A percentile compares a stretch with the other conserved stretches of the same genome.
These are phyloP conservation scores for Diuraphis noxia DNA, from an alignment of 1,140 invertebrate species.

Conservation along the genomic window DNA sequence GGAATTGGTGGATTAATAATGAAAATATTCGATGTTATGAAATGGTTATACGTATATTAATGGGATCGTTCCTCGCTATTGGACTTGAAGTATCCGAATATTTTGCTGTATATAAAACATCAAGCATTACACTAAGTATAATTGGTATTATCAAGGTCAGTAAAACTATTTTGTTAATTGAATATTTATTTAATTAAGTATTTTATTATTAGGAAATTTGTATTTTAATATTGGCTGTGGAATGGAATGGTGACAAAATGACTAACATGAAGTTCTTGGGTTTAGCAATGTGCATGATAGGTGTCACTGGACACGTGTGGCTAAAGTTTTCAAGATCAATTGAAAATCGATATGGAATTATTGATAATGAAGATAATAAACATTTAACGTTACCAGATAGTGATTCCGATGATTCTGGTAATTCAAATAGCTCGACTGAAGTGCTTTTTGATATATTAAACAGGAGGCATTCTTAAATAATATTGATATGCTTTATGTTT, in stretches of 20 bases:
- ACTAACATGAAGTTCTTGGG: constrained; percentile 83
- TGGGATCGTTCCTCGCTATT: constrained; percentile 88
- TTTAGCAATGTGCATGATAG: constrained; percentile 82
- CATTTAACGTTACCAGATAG: constrained; percentile 34
- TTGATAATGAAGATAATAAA: constrained; percentile 31
- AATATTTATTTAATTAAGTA: not conserved
- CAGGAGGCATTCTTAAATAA: constrained; percentile 28
- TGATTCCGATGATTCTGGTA: not conserved
- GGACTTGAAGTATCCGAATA: constrained; percentile 95
- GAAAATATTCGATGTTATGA: not conserved
- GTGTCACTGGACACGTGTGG: constrained; percentile 84
- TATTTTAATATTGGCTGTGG: constrained; percentile 82
- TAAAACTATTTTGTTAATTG: constrained; percentile 48
- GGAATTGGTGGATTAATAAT: constrained; percentile 11
- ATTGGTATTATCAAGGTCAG: constrained; percentile 94
- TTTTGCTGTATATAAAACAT: constrained; percentile 90
- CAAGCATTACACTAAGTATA: constrained; percentile 93
- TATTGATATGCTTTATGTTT: not conserved
- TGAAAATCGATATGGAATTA: constrained; percentile 47
- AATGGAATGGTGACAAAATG: constrained; percentile 82
- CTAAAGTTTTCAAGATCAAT: constrained; percentile 66
- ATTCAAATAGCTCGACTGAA: constrained; percentile 24
- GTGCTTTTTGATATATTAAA: constrained; percentile 46
- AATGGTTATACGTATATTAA: constrained; percentile 60
- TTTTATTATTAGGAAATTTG: constrained; percentile 80